A percentile compares a stretch with the other conserved stretches of the same genome.
Conservation (phyloP, 2,797 vertebrate species). For the Spheniscus humboldti region DNA sequence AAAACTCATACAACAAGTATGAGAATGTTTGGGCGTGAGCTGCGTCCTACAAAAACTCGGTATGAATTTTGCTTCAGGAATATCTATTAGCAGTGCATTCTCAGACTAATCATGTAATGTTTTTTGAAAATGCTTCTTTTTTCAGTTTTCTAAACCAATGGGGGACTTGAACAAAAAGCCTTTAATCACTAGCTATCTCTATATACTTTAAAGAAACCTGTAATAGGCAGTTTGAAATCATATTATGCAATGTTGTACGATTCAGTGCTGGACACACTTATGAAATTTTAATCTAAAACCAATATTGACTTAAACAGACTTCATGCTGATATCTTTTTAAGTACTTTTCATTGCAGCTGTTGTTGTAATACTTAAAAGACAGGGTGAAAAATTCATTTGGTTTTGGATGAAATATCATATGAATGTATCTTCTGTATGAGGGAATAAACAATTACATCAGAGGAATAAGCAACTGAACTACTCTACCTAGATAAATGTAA, state of each 20-base stretch:
- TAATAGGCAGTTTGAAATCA: not conserved
- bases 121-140: constrained; percentile 11
- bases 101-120: not conserved
- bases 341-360: not conserved
- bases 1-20: not conserved
- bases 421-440: not conserved
- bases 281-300: constrained; percentile 51
- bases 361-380: not conserved
- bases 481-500: not conserved
- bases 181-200: constrained; percentile 32
- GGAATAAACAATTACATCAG: not conserved
- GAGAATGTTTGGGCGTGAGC: not conserved
- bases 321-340: constrained; percentile 33
- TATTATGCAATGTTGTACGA: constrained; percentile 26
- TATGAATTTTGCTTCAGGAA: not conserved
- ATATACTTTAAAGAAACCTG: constrained; percentile 10
- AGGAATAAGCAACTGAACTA: not conserved
- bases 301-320: constrained; percentile 34
- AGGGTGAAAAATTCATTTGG: not conserved
- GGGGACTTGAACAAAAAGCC: not conserved
- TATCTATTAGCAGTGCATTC: not conserved
- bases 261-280: constrained; percentile 19
- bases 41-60: rapidly evolving
- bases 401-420: not conserved
- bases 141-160: not conserved